These are phyloP conservation scores for Cassiopea xamachana DNA, from an alignment of 30 jellyfish, hydroid and myxozoan species.

Conservation along the genomic window DNA sequence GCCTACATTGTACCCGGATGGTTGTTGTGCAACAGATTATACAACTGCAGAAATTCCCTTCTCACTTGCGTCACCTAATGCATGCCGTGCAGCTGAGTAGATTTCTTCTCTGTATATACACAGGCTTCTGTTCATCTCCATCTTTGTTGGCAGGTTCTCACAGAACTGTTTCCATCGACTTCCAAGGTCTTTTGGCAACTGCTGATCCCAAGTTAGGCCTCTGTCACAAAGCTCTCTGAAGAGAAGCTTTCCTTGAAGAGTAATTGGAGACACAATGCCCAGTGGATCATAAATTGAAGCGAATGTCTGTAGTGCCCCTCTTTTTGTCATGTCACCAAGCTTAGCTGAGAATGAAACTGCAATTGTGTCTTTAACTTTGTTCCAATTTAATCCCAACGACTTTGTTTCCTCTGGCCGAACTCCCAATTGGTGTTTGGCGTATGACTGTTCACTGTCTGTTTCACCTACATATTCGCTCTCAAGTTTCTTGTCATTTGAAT, in stretches of 20 bases:
- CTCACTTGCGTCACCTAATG: constrained; percentile 86
- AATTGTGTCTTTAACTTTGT: constrained; percentile 42
- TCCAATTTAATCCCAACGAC: constrained; percentile 62
- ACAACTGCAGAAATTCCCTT: no score
- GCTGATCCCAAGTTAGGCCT: constrained; percentile 61
- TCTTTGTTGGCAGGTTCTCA: constrained; percentile 21
- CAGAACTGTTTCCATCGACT: constrained; percentile 58
- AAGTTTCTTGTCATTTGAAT: no score
- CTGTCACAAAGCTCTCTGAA: constrained; percentile 61
- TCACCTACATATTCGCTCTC: no score
- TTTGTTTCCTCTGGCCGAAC: constrained; percentile 40
- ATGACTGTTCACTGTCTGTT: no score
- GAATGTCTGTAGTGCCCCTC: no score
- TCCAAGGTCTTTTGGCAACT: no score
- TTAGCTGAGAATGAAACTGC: constrained; percentile 44
- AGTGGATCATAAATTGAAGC: no score
- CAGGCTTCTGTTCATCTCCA: constrained; percentile 44
- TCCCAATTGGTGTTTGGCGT: constrained; percentile 65
- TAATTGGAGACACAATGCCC: constrained; percentile 57
- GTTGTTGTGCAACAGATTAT: no score
- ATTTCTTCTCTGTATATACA: constrained; percentile 21
- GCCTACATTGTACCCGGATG: no score
- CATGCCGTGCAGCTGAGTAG: constrained; percentile 52
- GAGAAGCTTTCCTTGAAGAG: no score
- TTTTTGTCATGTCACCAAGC: constrained; percentile 38